These are phyloP conservation scores for Melanotaenia pygmaea DNA, from an alignment of 2,797 vertebrate genomes.

Conservation along the genomic window DNA sequence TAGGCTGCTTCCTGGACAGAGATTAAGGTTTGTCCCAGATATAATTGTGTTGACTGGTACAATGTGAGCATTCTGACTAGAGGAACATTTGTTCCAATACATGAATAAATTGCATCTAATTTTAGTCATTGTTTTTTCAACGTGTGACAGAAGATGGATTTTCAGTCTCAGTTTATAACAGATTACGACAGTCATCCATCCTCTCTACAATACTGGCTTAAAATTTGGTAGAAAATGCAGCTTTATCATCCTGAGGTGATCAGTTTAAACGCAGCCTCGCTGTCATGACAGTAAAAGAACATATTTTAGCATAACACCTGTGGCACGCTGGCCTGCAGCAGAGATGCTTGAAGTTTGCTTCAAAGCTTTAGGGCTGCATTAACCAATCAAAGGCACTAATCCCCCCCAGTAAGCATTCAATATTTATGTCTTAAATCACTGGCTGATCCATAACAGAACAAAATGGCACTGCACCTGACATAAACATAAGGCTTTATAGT, in stretches of 20 bases:
- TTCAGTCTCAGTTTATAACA: neutral
- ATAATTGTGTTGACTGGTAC: conserved; percentile 20
- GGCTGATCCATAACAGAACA: conserved; percentile 57
- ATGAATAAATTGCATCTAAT: conserved; percentile 14
- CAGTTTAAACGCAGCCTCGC: conserved; percentile 40
- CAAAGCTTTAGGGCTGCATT: conserved; percentile 53
- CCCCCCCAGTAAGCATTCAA: conserved; percentile 42
- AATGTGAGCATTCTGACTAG: neutral
- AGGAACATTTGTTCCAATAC: neutral
- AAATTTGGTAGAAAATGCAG: neutral
- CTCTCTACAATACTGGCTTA: neutral
- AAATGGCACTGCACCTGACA: conserved; percentile 18
- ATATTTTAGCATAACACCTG: conserved; percentile 59
- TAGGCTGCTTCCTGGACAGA: neutral
- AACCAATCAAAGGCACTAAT: conserved; percentile 67
- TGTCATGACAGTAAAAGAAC: conserved; percentile 45
- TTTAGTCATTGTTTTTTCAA: conserved; percentile 6
- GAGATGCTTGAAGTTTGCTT: conserved; percentile 45
- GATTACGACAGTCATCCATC: neutral
- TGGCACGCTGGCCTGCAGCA: neutral
- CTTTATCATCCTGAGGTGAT: neutral
- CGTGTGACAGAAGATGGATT: conserved; percentile 1
- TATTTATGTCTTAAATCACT: conserved; percentile 56
- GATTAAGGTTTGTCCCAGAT: conserved; percentile 1
- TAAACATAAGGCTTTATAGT: conserved; percentile 45